Evolutionary conservation across 2,797 vertebrate genomes (phyloP), one percentile per base, ranked within the genome.

Genomic region (Hydrolagus colliei): DNA sequence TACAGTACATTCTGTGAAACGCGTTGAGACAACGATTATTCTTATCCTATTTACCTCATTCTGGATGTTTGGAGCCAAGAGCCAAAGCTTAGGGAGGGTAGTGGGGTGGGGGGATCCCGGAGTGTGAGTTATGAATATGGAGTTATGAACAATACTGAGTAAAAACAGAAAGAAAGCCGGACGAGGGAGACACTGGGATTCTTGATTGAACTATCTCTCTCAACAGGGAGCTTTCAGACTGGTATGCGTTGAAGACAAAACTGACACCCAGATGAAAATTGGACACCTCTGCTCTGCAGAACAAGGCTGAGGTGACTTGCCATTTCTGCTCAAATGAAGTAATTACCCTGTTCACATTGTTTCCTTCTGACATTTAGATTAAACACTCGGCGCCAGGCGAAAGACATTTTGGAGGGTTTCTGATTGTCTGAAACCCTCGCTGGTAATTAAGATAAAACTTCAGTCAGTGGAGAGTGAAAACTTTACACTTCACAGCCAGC

Each of bases 151-250:
- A 80, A 63, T 12, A 13, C 62, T 67, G 78, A 80, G 32, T 8
- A 18, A 32, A 35, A 65, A 32, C 22, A 65, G 62, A 35, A 22
- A 32, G 62, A 27, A 27, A 27, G 78, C 63, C 78, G 16, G 27
- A 13, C 63, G 20, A 65, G 22, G 61, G 65, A 65, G 62, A 6
- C 6, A 52, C 41, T 1, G 14, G 22, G 62, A 63, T 4, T 52
- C 61, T 78, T 62, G 62, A 79, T 27, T 78, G 62, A 78, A 63
- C 76, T 78, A 13, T 78, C 59, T 62, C 62, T 62, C 52, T 62
- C 4, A 4, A 9, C 1, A 16, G 62, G 77, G 9, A 2, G 7
- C 61, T 80, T 80, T 32, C 22, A 80, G 13, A 78, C 59, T 10
- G 11, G 32, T 16, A 2, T 52, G 22, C 76, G 13, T 12, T 78